A percentile compares a stretch with the other conserved stretches of the same genome.
Evolutionary conservation across 2,888 invertebrate species (phyloP).

Genomic region (Lithophane socia): DNA sequence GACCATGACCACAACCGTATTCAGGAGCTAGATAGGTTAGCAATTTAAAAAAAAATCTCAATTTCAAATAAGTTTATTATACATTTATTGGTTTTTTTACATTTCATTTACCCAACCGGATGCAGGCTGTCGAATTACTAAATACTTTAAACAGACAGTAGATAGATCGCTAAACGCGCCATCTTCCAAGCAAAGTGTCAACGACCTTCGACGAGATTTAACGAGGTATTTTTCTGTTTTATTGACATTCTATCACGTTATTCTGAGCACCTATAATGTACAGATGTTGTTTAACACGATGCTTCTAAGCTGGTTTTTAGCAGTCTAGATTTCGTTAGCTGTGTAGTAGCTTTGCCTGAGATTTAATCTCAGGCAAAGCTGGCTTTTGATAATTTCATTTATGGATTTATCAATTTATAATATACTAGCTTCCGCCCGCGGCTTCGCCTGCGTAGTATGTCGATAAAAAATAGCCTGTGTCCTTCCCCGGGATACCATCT

Average conservation of each 20-base stretch:
- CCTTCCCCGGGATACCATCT: no score
- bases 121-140: slow-evolving; percentile 42
- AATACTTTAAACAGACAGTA: slow-evolving; percentile 40
- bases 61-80: slow-evolving; percentile 29
- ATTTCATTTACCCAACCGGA: slow-evolving; percentile 47
- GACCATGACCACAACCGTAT: slow-evolving; percentile 47
- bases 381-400: neutral
- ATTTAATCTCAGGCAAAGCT: no score
- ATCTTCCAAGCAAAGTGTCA: slow-evolving; percentile 52
- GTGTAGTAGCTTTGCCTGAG: neutral
- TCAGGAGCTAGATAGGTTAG: slow-evolving; percentile 22
- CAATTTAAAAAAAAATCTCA: slow-evolving; percentile 16
- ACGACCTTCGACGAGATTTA: slow-evolving; percentile 50
- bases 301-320: slow-evolving; percentile 21
- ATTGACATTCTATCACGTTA: slow-evolving; percentile 52
- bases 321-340: slow-evolving; percentile 4
- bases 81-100: slow-evolving; percentile 29
- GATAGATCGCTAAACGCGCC: slow-evolving; percentile 34
- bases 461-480: no score
- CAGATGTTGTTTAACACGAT: slow-evolving; percentile 20
- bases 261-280: slow-evolving; percentile 23
- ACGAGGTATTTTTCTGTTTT: slow-evolving; percentile 47
- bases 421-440: no score
- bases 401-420: neutral
- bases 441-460: no score